Evolutionary conservation across 2,113 vertebrate species (phyloP), one percentile per base, ranked within the genome.

Genomic region (Monarcha castaneiventris): DNA sequence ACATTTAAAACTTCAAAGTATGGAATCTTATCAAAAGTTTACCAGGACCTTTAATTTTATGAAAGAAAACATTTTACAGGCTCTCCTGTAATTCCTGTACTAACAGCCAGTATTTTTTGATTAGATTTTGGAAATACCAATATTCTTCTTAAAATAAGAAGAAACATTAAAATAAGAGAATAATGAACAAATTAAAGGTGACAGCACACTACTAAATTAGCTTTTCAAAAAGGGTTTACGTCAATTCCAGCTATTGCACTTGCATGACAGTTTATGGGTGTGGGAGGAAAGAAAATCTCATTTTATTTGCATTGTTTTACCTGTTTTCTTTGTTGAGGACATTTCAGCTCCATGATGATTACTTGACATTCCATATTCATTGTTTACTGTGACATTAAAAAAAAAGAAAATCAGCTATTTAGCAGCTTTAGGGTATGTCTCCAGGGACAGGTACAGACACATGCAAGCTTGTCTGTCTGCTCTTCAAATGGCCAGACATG

Each of bases 261-360:
- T 93, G 6, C 69, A 75, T 95, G 93, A 87, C 54, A 87, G 32
- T 92, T 81, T 75, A 84, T 67, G 68, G 64, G 61, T 64, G 79
- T 95, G 83, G 73, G 43, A 95, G 20, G 22, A 55, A 94, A 91
- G 89, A 73, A 92, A 83, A 51, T 74, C 25, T 76, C 44, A 67
- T 89, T 94, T 94, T 93, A 94, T 95, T 92, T 96, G 88, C 83
- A 90, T 93, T 94, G 64, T 95, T 96, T 96, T 96, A 58, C 88
- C 49, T 44, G 4, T 74, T 91, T 84, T 90, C 88, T 92, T 92
- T 96, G 88, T 89, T 92, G 92, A 89, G 73, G 73, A 95, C 80
- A 75, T 95, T 92, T 92, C 19, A 89, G 41, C 87, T 95, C 64
- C 11, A 39, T n/a, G 32, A 83, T 94, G 79, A 90, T 72, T 96